These are phyloP conservation scores for Embiotoca jacksoni DNA, from an alignment of 2,113 vertebrate species.

Conservation along the genomic window DNA sequence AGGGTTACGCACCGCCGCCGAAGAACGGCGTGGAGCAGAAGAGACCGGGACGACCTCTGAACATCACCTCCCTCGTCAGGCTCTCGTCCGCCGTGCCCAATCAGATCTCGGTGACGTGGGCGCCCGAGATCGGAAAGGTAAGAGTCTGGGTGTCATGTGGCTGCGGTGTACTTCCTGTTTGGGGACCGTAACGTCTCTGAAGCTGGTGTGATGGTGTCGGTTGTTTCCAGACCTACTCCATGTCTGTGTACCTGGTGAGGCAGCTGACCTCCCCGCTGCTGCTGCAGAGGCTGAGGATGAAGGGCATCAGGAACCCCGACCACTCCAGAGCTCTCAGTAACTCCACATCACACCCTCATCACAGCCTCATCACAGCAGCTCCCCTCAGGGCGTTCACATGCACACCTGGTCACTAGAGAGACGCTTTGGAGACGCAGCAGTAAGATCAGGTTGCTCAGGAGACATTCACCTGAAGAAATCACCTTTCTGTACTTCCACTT, in stretches of 20 bases:
- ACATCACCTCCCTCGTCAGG: constrained; percentile 95
- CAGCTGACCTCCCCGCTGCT: constrained; percentile 96
- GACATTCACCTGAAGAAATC: no score
- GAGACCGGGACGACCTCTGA: constrained; percentile 92
- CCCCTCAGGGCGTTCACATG: no score
- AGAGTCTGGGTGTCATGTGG: constrained; percentile 4
- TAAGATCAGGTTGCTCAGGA: no score
- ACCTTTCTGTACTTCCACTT: no score
- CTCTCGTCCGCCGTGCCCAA: constrained; percentile 96
- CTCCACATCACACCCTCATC: not conserved
- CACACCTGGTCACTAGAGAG: no score
- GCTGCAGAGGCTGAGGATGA: constrained; percentile 95
- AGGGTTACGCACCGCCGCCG: constrained; percentile 95
- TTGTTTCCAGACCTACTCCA: constrained; percentile 91
- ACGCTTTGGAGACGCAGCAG: no score
- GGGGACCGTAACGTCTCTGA: not conserved
- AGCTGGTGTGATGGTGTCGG: not conserved
- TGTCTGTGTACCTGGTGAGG: constrained; percentile 97
- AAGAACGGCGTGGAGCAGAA: constrained; percentile 98
- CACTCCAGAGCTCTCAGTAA: constrained; percentile 98
- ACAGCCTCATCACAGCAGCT: not conserved
- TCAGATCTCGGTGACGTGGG: constrained; percentile 97
- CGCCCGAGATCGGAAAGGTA: constrained; percentile 98
- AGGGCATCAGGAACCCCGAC: constrained; percentile 97
- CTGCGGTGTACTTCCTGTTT: not conserved